phyloP scores from a whole-genome alignment of 2,888 invertebrate species.

The Amphipyra tragopoginis region DNA sequence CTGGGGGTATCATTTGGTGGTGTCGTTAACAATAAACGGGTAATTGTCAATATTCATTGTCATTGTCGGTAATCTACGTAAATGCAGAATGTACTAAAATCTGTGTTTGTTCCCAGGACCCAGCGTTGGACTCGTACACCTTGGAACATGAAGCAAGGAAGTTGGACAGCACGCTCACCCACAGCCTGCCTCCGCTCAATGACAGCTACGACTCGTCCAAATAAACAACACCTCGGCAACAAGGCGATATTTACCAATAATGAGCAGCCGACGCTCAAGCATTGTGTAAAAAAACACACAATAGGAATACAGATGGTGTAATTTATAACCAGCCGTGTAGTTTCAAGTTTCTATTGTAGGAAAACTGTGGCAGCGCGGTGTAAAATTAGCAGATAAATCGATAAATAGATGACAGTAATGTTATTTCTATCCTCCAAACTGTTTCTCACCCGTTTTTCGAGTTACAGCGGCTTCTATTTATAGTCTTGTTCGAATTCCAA shows the following conservation, averaged over 20 bases:
- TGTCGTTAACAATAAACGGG: too few species aligned
- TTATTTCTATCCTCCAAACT: constrained; percentile 45
- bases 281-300: constrained; percentile 51
- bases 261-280: constrained; percentile 29
- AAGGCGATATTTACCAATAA: constrained; percentile 54
- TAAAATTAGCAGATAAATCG: constrained; percentile 50
- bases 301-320: constrained; percentile 56
- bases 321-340: constrained; percentile 56
- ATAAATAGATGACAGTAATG: constrained; percentile 48
- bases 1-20: too few species aligned
- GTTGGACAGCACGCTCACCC: constrained; percentile 90
- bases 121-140: constrained; percentile 95
- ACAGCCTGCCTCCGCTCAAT: constrained; percentile 90
- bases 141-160: constrained; percentile 97
- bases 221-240: constrained; percentile 62
- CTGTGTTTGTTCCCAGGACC: constrained; percentile 91
- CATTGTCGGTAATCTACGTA: background rate
- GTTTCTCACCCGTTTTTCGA: constrained; percentile 32
- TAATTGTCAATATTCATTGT: too few species aligned
- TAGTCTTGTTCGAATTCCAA: constrained; percentile 39
- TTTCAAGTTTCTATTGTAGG: constrained; percentile 50
- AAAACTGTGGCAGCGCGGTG: constrained; percentile 42
- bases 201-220: constrained; percentile 87
- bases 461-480: constrained; percentile 43
- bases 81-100: background rate